Percentiles rank a stretch among this genome's conserved stretches.
phyloP scores from a whole-genome alignment of 2,888 invertebrate genomes.

The Spodoptera littoralis region DNA sequence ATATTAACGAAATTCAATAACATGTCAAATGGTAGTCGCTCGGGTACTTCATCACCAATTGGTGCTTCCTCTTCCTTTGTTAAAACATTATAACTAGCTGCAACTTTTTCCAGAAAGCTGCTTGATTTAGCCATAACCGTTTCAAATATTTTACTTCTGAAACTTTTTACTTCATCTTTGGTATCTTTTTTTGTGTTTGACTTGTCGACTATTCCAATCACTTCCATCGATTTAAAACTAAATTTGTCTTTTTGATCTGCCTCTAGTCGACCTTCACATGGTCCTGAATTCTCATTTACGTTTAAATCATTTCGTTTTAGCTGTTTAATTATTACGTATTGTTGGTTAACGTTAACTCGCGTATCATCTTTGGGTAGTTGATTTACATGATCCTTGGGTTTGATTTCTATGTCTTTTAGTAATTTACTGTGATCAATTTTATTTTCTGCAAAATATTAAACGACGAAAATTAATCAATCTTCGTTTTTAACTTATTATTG shows the following conservation, averaged over 20 bases:
- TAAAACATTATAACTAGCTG: background rate
- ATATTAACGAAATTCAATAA: background rate
- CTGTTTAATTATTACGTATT: no score
- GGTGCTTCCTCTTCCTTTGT: background rate
- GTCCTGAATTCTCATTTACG: no score
- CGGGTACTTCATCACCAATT: background rate
- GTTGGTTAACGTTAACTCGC: background rate
- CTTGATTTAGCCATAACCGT: background rate
- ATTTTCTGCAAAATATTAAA: slow-evolving; percentile 5
- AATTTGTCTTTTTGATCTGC: no score
- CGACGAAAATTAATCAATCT: slow-evolving; percentile 11
- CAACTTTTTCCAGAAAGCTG: background rate
- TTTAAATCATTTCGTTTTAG: no score
- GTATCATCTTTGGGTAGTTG: background rate
- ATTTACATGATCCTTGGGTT: background rate
- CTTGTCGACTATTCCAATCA: background rate
- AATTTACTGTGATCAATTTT: background rate
- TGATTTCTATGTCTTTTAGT: slow-evolving; percentile 1
- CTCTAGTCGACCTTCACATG: no score
- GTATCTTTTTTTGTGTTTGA: background rate
- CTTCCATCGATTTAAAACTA: background rate
- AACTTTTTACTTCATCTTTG: background rate
- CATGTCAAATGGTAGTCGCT: background rate
- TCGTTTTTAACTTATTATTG: no score
- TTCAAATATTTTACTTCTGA: slow-evolving; percentile 1